Percentiles rank a stretch among this genome's conserved stretches.
phyloP scores from a whole-genome alignment of 2,888 invertebrate species.

The Phortica magna region DNA sequence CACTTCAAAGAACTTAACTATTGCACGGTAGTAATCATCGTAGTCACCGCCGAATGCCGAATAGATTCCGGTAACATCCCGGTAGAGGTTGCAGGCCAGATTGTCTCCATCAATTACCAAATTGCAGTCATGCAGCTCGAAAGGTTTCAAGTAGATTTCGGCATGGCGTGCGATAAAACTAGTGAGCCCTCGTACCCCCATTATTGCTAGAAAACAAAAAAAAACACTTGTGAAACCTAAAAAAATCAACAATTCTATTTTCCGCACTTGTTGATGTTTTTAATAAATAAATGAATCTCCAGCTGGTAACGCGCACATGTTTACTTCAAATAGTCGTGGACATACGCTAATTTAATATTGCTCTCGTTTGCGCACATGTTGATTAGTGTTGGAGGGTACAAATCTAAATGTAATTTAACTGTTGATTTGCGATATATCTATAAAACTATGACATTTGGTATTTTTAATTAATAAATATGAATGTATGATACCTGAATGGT shows the following conservation, averaged over 20 bases:
- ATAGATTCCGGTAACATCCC: conserved; percentile 81
- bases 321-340: too few species aligned
- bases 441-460: too few species aligned
- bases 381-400: too few species aligned
- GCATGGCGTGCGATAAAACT: conserved; percentile 86
- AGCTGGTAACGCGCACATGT: too few species aligned
- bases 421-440: too few species aligned
- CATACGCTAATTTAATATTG: too few species aligned
- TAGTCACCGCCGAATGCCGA: conserved; percentile 93
- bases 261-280: background rate
- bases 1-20: conserved; percentile 84
- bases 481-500: too few species aligned
- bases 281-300: too few species aligned
- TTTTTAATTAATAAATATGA: too few species aligned
- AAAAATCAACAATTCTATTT: background rate
- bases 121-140: conserved; percentile 83
- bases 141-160: conserved; percentile 82
- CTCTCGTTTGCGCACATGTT: too few species aligned
- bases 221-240: background rate
- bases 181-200: conserved; percentile 93
- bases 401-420: too few species aligned
- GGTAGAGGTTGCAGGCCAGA: conserved; percentile 85
- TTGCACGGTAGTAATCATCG: conserved; percentile 84
- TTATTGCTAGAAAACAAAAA: conserved; percentile 65
- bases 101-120: conserved; percentile 90